Conservation (phyloP, 1,140 invertebrate species). For the Thaumetopoea pityocampa region DNA sequence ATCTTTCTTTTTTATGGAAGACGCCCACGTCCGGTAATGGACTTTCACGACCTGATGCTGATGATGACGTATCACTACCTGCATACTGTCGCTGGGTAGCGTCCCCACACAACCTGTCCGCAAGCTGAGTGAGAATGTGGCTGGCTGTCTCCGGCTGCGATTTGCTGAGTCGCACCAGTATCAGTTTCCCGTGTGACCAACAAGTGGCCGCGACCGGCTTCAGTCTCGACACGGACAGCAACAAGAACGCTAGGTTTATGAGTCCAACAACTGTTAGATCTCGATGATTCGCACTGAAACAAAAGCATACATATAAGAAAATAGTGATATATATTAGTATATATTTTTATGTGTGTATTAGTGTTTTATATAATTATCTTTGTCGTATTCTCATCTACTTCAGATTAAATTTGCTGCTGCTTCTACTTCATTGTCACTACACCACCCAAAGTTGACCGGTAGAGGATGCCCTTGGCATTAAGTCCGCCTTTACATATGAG, state of each 20-base stretch:
- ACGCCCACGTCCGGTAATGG: no score
- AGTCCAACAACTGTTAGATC: conserved; percentile 47
- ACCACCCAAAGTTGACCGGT: no score
- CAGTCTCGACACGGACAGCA: conserved; percentile 31
- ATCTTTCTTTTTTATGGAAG: background rate
- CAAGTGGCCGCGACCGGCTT: conserved; percentile 30
- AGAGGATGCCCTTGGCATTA: no score
- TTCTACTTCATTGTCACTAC: no score
- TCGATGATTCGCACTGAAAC: conserved; percentile 43
- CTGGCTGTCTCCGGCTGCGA: conserved; percentile 39
- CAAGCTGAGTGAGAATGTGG: conserved; percentile 39
- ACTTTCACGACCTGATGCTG: no score
- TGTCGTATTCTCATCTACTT: no score
- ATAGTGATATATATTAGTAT: background rate
- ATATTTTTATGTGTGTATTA: background rate
- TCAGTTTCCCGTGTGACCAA: conserved; percentile 48
- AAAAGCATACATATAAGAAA: background rate
- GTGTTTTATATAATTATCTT: no score
- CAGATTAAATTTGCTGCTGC: no score
- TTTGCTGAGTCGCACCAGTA: conserved; percentile 45
- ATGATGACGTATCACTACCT: conserved; percentile 37
- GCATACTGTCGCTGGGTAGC: conserved; percentile 34
- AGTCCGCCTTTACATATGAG: no score
- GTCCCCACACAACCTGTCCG: conserved; percentile 34
- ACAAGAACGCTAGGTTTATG: conserved; percentile 44